Conservation (phyloP, 2,113 vertebrate genomes). For the Zonotrichia leucophrys region DNA sequence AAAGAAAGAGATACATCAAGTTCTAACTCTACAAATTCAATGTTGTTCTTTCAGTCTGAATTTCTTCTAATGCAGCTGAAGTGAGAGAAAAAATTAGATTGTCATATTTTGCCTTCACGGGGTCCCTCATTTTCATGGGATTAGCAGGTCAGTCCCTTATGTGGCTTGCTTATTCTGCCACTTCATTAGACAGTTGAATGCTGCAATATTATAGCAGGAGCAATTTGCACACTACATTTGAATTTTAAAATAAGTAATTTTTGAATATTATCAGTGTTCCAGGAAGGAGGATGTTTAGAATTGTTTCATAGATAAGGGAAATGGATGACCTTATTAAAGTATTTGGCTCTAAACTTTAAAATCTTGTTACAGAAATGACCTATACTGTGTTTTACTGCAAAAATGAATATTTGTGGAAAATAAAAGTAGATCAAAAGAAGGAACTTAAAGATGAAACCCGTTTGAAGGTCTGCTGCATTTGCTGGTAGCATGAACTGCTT, state of each 20-base stretch:
- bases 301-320: not conserved
- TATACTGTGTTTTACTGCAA: not conserved
- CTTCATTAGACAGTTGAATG: not conserved
- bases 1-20: not conserved
- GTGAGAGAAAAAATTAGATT: not conserved
- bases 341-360: not conserved
- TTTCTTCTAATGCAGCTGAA: not conserved
- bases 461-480: not conserved
- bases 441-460: not conserved
- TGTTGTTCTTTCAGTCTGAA: not conserved
- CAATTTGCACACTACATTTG: not conserved
- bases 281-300: not conserved
- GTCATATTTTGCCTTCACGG: not conserved
- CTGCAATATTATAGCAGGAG: not conserved
- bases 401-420: not conserved
- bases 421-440: not conserved
- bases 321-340: not conserved
- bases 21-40: not conserved
- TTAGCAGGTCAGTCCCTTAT: not conserved
- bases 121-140: not conserved
- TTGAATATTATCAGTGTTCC: not conserved
- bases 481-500: not conserved
- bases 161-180: not conserved
- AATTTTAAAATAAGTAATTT: not conserved
- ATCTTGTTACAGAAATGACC: not conserved